Percentiles rank a stretch among this genome's conserved stretches.
phyloP scores from a whole-genome alignment of 2,113 vertebrate genomes.

The Delphinus delphis region DNA sequence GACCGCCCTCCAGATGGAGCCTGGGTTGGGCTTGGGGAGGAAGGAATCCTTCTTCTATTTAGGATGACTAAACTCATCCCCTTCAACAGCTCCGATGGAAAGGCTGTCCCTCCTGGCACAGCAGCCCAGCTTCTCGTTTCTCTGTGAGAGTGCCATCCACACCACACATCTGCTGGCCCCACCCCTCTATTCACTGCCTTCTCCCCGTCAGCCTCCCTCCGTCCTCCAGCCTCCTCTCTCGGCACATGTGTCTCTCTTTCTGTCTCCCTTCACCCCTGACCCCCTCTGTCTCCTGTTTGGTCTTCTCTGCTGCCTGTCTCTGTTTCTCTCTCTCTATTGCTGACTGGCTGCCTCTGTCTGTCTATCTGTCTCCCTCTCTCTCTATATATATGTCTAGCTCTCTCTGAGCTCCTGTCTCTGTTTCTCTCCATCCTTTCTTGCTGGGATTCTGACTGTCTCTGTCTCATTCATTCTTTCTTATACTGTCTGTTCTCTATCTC shows the following conservation, averaged over 20 bases:
- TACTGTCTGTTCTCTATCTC: neutral
- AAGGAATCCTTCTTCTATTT: neutral
- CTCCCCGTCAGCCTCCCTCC: neutral
- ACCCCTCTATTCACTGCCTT: neutral
- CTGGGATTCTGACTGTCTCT: neutral
- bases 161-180: neutral
- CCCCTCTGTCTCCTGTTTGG: neutral
- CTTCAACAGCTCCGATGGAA: neutral
- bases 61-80: neutral
- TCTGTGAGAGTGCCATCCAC: neutral
- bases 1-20: neutral
- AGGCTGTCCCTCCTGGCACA: neutral
- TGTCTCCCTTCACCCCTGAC: neutral
- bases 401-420: neutral
- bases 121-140: neutral
- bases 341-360: neutral
- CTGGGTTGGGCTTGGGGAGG: neutral
- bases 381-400: neutral
- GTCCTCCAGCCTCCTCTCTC: neutral
- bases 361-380: neutral
- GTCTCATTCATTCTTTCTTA: neutral
- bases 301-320: neutral
- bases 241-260: neutral
- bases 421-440: neutral
- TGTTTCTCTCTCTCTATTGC: neutral